A percentile compares a stretch with the other conserved stretches of the same genome.
Evolutionary conservation across 2,888 invertebrate species (phyloP).

Genomic region (Scotopteryx bipunctaria): DNA sequence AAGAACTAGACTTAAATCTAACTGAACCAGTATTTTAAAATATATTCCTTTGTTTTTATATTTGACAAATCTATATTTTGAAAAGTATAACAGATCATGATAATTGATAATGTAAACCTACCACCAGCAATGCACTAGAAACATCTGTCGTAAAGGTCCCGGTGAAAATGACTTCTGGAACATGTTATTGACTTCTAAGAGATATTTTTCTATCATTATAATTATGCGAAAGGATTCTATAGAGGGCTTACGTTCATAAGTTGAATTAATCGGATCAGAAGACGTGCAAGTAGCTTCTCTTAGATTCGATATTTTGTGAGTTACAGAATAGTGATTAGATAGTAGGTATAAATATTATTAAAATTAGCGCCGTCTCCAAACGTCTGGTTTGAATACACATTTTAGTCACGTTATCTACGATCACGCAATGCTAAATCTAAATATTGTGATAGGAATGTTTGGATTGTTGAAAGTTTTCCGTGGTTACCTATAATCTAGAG

Average conservation of each 20-base stretch:
- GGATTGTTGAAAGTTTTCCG: conserved; percentile 12
- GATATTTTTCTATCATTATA: background rate
- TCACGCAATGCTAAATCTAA: conserved; percentile 4
- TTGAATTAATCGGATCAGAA: conserved; percentile 1
- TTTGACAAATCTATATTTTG: background rate
- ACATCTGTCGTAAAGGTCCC: background rate
- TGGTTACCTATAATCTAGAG: conserved; percentile 8
- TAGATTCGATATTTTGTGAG: conserved; percentile 8
- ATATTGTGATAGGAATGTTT: conserved; percentile 28
- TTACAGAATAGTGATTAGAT: conserved; percentile 15
- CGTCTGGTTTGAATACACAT: conserved; percentile 9
- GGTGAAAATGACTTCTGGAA: background rate
- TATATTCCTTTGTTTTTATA: too few species aligned
- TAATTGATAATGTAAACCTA: conserved; percentile 16
- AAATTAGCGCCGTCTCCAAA: conserved; percentile 28
- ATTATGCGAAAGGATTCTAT: background rate
- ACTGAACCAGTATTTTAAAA: conserved; percentile 9
- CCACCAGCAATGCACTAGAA: conserved; percentile 14
- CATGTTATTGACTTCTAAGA: background rate
- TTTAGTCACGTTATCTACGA: background rate
- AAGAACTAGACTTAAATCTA: conserved; percentile 16
- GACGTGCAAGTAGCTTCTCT: background rate
- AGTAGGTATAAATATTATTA: conserved; percentile 24
- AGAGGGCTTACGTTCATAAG: background rate
- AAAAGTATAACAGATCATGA: conserved; percentile 16